These are phyloP conservation scores for Picus viridis DNA, from an alignment of 2,797 vertebrate genomes.

Conservation along the genomic window DNA sequence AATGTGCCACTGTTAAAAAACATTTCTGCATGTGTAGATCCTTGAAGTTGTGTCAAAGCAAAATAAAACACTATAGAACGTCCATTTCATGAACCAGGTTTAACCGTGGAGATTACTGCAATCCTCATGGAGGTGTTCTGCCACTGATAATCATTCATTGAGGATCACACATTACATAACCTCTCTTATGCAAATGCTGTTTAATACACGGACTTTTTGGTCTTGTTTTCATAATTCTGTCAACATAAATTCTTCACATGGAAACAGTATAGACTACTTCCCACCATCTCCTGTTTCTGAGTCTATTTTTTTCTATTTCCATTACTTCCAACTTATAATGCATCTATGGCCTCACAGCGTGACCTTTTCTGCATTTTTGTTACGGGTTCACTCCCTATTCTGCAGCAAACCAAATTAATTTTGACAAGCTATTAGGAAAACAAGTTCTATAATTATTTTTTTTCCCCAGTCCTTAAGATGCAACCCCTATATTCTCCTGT, in stretches of 20 bases:
- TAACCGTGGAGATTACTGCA: slow-evolving; percentile 61
- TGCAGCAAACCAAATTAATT: neutral
- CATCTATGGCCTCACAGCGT: neutral
- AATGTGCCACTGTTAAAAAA: neutral
- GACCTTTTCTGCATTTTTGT: neutral
- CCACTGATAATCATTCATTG: slow-evolving; percentile 62
- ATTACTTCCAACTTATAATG: neutral
- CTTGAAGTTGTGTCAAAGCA: neutral
- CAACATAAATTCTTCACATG: neutral
- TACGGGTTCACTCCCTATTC: neutral
- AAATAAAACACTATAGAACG: neutral
- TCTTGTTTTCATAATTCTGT: slow-evolving; percentile 28
- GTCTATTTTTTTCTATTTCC: neutral
- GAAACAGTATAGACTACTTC: neutral
- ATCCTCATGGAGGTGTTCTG: slow-evolving; percentile 65
- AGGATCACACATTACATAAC: slow-evolving; percentile 61
- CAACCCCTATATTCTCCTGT: neutral
- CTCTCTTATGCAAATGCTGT: slow-evolving; percentile 15
- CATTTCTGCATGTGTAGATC: neutral
- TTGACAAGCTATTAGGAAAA: neutral
- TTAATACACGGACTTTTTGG: neutral
- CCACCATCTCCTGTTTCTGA: neutral
- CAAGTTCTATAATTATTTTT: neutral
- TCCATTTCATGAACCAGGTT: slow-evolving; percentile 58
- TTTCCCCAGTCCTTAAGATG: neutral